Conservation (phyloP, 2,888 invertebrate species). For the Pherbina coryleti region DNA sequence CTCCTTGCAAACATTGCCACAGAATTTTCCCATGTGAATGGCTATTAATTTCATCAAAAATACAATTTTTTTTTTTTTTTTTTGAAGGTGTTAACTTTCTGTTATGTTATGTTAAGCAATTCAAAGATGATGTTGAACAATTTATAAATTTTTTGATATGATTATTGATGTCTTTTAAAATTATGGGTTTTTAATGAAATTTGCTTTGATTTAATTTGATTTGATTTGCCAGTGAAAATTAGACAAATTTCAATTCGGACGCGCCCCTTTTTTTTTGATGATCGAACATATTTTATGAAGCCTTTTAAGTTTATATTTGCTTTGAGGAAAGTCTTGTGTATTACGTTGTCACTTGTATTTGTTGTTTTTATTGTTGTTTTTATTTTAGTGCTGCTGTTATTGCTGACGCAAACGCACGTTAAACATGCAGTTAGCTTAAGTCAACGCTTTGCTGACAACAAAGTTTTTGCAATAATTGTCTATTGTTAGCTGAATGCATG, state of each 20-base stretch:
- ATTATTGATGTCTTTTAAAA: not conserved
- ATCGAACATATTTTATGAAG: not conserved
- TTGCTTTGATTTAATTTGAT: too few species aligned
- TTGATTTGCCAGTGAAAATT: too few species aligned
- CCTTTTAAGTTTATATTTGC: not conserved
- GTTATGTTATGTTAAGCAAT: too few species aligned
- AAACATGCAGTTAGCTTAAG: slow-evolving; percentile 4
- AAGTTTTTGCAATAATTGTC: not conserved
- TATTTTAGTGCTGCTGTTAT: not conserved
- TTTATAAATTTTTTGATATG: not conserved
- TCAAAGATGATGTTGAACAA: too few species aligned
- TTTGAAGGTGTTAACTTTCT: too few species aligned
- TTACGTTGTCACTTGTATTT: not conserved
- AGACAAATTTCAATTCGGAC: too few species aligned
- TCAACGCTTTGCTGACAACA: not conserved
- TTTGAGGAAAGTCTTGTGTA: not conserved
- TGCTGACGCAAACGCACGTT: not conserved
- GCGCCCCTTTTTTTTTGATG: not conserved
- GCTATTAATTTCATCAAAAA: not conserved
- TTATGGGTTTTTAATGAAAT: not conserved
- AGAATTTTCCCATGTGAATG: not conserved
- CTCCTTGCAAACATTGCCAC: not conserved
- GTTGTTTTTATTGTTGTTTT: not conserved
- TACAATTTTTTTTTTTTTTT: too few species aligned
- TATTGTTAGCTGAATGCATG: not conserved